Evolutionary conservation across 1,140 invertebrate species (phyloP), one percentile per base, ranked within the genome.

Genomic region (Cydia pomonella): DNA sequence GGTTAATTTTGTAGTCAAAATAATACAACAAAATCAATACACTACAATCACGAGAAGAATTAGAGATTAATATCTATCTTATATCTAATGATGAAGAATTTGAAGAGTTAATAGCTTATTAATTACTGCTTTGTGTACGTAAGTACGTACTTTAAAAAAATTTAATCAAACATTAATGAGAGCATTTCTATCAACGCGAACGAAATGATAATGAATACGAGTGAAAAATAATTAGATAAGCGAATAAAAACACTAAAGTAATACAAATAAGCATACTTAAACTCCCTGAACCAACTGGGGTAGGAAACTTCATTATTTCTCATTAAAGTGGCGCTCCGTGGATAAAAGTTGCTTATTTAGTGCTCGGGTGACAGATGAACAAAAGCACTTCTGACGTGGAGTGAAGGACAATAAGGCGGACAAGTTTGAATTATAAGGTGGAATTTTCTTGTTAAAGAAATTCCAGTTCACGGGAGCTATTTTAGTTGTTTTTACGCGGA

Each of bases 261-360:
- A 90, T 87, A 91, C 83, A 92, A 92, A 92, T 91, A 92, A 87
- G 83, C 33, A 80, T 82, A 89, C 86, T 92, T 85, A 86, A 81
- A 87, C 83, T 87, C 89, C 88, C 85, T 88, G 88, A 91, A 89
- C 84, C 83, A 82, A 79, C 73, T 80, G 78, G 80, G 88, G 84
- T 82, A 81, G 82, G 82, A 73, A 83, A 84, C 86, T 89, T 89
- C 89, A 91, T 92, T 91, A 91, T 76, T 91, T 88, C 83, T 91
- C 86, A 90, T 92, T 92, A 91, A 86, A 88, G 89, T 80, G 86
- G 81, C 85, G 80, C 86, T 82, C 81, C 82, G 82, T 84, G 85
- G 85, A 89, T 91, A 85, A 83, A 89, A 90, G 84, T 90, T 90
- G 84, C 85, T 91, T 91, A 86, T 87, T 89, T 84, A 86, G 88